Conservation (phyloP, 2,797 vertebrate genomes). For the Adrianichthys oophorus region DNA sequence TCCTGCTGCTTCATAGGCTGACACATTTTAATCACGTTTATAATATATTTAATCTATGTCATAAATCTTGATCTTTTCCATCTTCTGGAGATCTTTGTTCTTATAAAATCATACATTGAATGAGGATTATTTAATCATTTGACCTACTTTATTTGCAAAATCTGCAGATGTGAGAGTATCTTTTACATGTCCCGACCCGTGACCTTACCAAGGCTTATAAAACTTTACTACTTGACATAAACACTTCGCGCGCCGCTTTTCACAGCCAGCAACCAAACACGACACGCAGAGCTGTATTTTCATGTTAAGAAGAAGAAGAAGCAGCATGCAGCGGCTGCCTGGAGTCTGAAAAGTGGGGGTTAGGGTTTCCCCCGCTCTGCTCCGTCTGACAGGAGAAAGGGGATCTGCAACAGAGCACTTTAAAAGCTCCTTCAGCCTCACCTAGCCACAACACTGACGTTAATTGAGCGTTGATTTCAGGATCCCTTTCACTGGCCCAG, state of each 20-base stretch:
- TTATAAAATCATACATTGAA: too few species aligned
- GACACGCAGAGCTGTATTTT: not conserved
- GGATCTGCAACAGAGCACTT: slow-evolving; percentile 72
- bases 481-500: slow-evolving; percentile 77
- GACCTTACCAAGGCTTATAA: too few species aligned
- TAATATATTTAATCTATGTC: too few species aligned
- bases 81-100: too few species aligned
- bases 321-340: not conserved
- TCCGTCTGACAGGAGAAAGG: slow-evolving; percentile 57
- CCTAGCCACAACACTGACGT: slow-evolving; percentile 75
- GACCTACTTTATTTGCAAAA: too few species aligned
- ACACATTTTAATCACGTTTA: too few species aligned
- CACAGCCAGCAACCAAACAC: not conserved
- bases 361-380: slow-evolving; percentile 15
- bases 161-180: too few species aligned
- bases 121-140: too few species aligned
- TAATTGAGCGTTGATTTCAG: slow-evolving; percentile 78
- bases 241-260: not conserved
- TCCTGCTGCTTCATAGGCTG: too few species aligned
- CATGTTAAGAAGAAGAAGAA: not conserved
- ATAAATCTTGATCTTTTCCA: too few species aligned
- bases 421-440: slow-evolving; percentile 80
- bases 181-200: too few species aligned
- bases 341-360: slow-evolving; percentile 33
- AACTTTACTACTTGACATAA: too few species aligned